Base-by-base conservation (phyloP, 1,140 invertebrate species). In the Brachionus angularis region DNA sequence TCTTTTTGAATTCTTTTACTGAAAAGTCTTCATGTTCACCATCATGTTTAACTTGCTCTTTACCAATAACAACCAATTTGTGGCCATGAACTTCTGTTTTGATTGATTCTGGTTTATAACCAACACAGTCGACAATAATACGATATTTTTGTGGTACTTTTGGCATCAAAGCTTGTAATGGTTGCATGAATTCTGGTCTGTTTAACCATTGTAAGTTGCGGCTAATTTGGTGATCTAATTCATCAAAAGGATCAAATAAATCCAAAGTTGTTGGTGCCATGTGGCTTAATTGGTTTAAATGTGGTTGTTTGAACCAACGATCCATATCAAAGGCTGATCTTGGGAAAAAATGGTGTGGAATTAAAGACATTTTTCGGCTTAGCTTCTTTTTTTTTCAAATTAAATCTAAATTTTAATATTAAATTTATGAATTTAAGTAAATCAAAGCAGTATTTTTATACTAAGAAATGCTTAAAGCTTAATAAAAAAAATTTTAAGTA, bases 181-280 rank as follows among this genome's bases (percentile, higher is more conserved):
- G 53, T 49, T 52, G 27, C 21, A 53, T n/a, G n/a, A 71, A 71
- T 29, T 50, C 46, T 27, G 67, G 67, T 21, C 52, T 67, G 18
- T 47, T 67, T n/a, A 67, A 25, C 62, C 62, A 67, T 67, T 67
- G 42, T 36, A 67, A 34, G n/a, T 67, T 67, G 1, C 62, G 39
- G 14, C 62, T 34, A 10, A 67, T 67, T 3, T 47, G 31, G 29
- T 67, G 42, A 23, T 67, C 62, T 18, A 67, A 31, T 18, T 67
- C 62, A 67, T 67, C 62, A 36, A 67, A 67, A 10, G 62, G 62
- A 25, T 67, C 62, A n/a, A 67, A 67, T 33, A 67, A 50, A 50
- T 67, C 62, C 10, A 67, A 33, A 34, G 62, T 67, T 16, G 62
- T 47, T 46, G 42, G 62, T 27, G 42, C 62, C 42, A 46, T 29